These are phyloP conservation scores for Pontoporia blainvillei DNA, from an alignment of 2,113 vertebrate species.

Conservation along the genomic window DNA sequence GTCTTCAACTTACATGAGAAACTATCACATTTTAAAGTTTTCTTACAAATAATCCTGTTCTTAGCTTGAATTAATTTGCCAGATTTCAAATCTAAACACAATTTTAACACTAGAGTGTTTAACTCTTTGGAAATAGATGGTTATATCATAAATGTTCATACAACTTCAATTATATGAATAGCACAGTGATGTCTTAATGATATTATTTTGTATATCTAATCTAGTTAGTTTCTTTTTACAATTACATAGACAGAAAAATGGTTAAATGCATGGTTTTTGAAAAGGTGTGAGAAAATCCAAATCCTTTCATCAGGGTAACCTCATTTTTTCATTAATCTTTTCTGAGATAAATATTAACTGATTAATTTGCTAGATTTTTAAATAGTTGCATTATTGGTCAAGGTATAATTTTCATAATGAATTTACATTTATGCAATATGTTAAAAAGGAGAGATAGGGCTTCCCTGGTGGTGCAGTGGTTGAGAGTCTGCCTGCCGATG, in stretches of 20 bases:
- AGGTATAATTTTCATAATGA: not conserved
- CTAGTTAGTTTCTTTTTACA: conserved; percentile 35
- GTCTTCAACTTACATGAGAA: not conserved
- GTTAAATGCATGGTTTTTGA: not conserved
- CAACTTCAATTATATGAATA: not conserved
- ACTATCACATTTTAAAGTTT: not conserved
- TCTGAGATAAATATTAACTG: not conserved
- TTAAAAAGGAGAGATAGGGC: not conserved
- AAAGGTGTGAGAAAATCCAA: conserved; percentile 22
- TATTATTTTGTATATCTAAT: not conserved
- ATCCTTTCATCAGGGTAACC: not conserved
- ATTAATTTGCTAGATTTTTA: not conserved
- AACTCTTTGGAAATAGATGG: not conserved
- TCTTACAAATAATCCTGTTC: not conserved
- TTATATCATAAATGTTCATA: not conserved
- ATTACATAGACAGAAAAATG: conserved; percentile 25
- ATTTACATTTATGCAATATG: not conserved
- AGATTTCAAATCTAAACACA: conserved; percentile 18
- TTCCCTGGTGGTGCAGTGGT: no score
- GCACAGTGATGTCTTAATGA: not conserved
- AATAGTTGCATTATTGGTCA: not conserved
- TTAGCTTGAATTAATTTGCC: not conserved
- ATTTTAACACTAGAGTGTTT: not conserved
- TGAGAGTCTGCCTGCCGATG: no score
- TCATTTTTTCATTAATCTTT: conserved; percentile 50